Evolutionary conservation across 2,888 invertebrate genomes (phyloP).

Genomic region (Tenthredo mesomela): DNA sequence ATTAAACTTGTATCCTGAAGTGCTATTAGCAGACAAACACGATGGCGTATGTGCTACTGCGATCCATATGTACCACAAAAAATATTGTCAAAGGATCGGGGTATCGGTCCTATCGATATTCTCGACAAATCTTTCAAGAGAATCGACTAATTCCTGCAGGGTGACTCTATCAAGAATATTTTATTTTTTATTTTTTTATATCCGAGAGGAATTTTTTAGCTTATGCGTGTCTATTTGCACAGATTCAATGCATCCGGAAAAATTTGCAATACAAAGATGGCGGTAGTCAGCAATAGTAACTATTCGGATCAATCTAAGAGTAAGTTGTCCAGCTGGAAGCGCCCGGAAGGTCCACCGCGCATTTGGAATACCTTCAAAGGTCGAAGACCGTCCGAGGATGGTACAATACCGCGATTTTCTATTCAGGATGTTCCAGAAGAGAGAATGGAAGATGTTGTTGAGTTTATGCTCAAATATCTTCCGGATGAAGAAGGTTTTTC

Average conservation of each 20-base stretch:
- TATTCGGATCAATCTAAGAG: constrained; percentile 3
- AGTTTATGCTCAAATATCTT: constrained; percentile 54
- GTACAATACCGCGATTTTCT: constrained; percentile 61
- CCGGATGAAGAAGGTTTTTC: not conserved
- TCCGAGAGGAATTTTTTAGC: not conserved
- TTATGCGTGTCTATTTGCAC: not conserved
- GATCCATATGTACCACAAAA: not conserved
- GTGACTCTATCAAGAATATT: not conserved
- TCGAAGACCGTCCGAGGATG: constrained; percentile 52
- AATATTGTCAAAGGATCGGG: not conserved
- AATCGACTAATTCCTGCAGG: not conserved
- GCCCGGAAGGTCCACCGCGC: constrained; percentile 66
- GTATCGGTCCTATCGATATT: not conserved
- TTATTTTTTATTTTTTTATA: not conserved
- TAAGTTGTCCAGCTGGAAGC: constrained; percentile 54
- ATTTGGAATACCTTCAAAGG: constrained; percentile 68
- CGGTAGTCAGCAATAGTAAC: not conserved
- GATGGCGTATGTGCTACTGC: not conserved
- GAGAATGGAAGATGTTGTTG: constrained; percentile 66
- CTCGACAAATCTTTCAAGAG: not conserved
- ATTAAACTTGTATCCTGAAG: not conserved
- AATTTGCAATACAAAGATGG: not conserved
- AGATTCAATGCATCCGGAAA: not conserved
- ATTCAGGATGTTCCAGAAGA: constrained; percentile 72
- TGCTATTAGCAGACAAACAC: not conserved